Base-by-base conservation (phyloP, 2,113 vertebrate genomes). In the Tetrax tetrax region DNA sequence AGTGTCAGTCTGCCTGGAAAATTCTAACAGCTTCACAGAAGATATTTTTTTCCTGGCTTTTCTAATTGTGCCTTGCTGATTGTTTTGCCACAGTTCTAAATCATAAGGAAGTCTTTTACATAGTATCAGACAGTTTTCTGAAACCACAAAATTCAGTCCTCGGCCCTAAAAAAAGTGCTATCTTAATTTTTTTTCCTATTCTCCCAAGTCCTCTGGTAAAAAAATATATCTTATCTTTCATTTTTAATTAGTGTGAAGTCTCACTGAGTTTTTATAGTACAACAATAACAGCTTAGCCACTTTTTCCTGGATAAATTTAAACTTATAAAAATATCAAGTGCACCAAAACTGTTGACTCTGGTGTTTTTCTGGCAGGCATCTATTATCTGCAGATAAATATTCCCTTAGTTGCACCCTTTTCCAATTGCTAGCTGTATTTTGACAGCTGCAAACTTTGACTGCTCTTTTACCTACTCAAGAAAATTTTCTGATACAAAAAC, bases 1-100 rank as follows among this genome's bases (percentile, higher is more conserved):
- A 96, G 63, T 35, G 37, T 77, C 80, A 70, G 83, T 47, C 69
- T 95, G 86, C 51, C 79, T 95, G 87, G 96, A 97, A 96, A 91
- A 95, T 94, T 70, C 77, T 68, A 35, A 68, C 7, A 14, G 56
- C 38, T 94, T 92, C 80, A 71, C 43, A 86, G 71, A 76, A 85
- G 16, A 29, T 18, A 29, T 43, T 83, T 91, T 93, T 83, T 89
- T 53, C 84, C 86, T 95, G 72, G n/a, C 60, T 93, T 89, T 81
- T 91, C 51, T 51, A 81, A 48, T 17, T 83, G 60, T 1, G 6
- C 65, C 37, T 78, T 28, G 37, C 74, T 93, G 89, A 84, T 47
- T 71, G 53, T 75, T 93, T 89, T 94, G 72, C 61, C 94, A 94
- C 47, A 84, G 48, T 35, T 88, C 54, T 88, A 92, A 93, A 53